A percentile compares a stretch with the other conserved stretches of the same genome.
Conservation (phyloP, 1,140 invertebrate species). For the Bathynomus jamesi region DNA sequence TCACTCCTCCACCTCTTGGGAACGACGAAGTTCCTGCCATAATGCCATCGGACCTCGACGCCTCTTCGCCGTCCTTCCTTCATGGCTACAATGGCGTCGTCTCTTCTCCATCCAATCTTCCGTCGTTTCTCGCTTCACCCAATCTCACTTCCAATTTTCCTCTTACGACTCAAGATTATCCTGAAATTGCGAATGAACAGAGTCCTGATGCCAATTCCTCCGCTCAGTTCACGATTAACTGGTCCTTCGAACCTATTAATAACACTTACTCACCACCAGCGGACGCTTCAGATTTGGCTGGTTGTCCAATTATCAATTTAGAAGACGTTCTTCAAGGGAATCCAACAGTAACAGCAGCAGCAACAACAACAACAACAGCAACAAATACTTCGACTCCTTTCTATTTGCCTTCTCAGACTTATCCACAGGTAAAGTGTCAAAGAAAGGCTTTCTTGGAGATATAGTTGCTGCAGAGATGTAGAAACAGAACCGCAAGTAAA, state of each 20-base stretch:
- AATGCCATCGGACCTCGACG: conserved; percentile 25
- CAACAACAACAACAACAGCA: not conserved
- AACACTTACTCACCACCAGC: not conserved
- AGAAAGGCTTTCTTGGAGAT: no score
- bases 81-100: conserved; percentile 16
- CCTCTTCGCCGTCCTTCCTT: conserved; percentile 33
- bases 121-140: no score
- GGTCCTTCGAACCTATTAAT: not conserved
- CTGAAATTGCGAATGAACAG: no score
- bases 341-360: not conserved
- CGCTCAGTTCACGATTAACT: no score
- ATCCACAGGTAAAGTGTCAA: not conserved
- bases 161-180: no score
- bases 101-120: no score
- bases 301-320: not conserved
- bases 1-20: conserved; percentile 53
- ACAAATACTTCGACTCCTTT: not conserved
- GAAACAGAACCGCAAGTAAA: no score
- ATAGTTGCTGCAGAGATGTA: no score
- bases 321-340: not conserved
- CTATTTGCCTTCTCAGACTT: not conserved
- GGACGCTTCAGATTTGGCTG: not conserved
- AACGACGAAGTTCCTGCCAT: conserved; percentile 25
- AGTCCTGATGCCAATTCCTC: no score
- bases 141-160: no score